Evolutionary conservation across 1,140 invertebrate species (phyloP).

Genomic region (Hermatobates lingyangjiaoensis): DNA sequence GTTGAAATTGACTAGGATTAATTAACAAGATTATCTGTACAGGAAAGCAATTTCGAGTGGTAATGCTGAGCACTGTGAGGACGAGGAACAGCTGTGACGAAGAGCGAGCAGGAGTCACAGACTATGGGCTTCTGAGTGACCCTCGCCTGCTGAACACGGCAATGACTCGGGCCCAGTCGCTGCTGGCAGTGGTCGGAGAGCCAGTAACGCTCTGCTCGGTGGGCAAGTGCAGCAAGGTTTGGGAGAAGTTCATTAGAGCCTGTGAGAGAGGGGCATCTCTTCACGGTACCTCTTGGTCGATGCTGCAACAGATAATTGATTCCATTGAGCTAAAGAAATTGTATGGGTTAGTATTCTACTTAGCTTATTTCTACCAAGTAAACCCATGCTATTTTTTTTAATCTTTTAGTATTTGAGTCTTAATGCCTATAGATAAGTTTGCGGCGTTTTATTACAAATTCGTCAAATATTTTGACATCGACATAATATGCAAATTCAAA

Average conservation of each 20-base stretch:
- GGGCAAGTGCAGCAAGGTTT: constrained; percentile 59
- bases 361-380: too few species aligned
- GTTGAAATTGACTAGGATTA: background rate
- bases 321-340: constrained; percentile 51
- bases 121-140: constrained; percentile 74
- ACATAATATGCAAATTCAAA: too few species aligned
- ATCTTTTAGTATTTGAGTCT: too few species aligned
- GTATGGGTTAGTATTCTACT: too few species aligned
- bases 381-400: too few species aligned
- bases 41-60: constrained; percentile 69
- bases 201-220: constrained; percentile 66
- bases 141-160: constrained; percentile 70
- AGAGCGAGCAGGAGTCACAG: constrained; percentile 36
- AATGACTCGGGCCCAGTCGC: constrained; percentile 64
- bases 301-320: constrained; percentile 45
- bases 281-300: constrained; percentile 49
- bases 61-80: constrained; percentile 67
- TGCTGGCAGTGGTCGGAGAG: constrained; percentile 77
- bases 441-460: too few species aligned
- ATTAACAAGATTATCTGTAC: too few species aligned
- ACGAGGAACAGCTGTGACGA: constrained; percentile 50
- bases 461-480: too few species aligned
- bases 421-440: too few species aligned
- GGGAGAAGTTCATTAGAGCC: constrained; percentile 60
- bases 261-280: constrained; percentile 55